These are phyloP conservation scores for Marronus borbonicus DNA, from an alignment of 2,888 invertebrate genomes.

Conservation along the genomic window DNA sequence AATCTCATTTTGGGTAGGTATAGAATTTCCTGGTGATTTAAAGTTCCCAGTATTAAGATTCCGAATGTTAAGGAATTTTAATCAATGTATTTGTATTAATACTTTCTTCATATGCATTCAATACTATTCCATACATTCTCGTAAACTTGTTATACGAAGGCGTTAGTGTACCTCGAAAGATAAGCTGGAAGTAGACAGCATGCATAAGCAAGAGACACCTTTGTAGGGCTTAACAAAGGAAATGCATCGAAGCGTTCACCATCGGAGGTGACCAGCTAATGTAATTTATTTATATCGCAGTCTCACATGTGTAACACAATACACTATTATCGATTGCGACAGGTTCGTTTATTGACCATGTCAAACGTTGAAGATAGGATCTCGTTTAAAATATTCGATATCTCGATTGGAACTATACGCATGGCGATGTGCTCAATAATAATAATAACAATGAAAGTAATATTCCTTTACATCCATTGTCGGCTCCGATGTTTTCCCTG, in stretches of 20 bases:
- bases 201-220: constrained; percentile 21
- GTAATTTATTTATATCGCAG: constrained; percentile 39
- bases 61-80: too few species aligned
- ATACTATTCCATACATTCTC: too few species aligned
- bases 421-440: constrained; percentile 3
- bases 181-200: constrained; percentile 18
- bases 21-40: too few species aligned
- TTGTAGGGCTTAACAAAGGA: constrained; percentile 17
- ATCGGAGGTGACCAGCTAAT: constrained; percentile 13
- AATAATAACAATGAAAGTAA: constrained; percentile 19
- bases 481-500: background rate
- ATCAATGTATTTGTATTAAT: too few species aligned
- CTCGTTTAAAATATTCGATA: constrained; percentile 21
- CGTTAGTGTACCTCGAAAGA: constrained; percentile 17
- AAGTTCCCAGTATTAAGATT: too few species aligned
- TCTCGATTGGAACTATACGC: constrained; percentile 1
- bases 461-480: constrained; percentile 20
- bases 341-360: constrained; percentile 40
- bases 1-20: too few species aligned
- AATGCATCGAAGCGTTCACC: background rate
- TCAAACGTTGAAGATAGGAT: constrained; percentile 33
- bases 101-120: too few species aligned
- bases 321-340: constrained; percentile 44
- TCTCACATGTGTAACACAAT: constrained; percentile 41
- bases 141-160: background rate